A percentile compares a stretch with the other conserved stretches of the same genome.
Evolutionary conservation across 1,140 invertebrate genomes (phyloP).

Genomic region (Atta colombica): DNA sequence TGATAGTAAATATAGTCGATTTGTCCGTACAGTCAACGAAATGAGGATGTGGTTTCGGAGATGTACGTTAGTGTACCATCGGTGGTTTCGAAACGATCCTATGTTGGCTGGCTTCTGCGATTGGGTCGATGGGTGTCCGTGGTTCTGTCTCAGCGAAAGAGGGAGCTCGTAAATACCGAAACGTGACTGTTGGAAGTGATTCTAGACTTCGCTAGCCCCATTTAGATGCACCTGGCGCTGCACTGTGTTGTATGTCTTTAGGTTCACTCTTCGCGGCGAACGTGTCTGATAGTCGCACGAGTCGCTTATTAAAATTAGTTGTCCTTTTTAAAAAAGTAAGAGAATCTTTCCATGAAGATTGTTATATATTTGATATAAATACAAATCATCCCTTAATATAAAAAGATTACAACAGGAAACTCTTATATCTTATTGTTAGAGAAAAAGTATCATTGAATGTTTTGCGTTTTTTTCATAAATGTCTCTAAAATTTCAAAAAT

Average conservation of each 20-base stretch:
- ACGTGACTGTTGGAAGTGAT: constrained; percentile 72
- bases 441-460: background rate
- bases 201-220: constrained; percentile 53
- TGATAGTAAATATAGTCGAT: constrained; percentile 40
- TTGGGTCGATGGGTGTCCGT: constrained; percentile 65
- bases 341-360: background rate
- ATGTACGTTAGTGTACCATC: constrained; percentile 52
- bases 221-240: constrained; percentile 69
- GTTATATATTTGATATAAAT: background rate
- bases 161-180: constrained; percentile 71
- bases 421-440: background rate
- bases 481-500: background rate
- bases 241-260: constrained; percentile 31
- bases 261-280: constrained; percentile 7
- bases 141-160: constrained; percentile 55
- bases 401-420: background rate
- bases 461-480: background rate
- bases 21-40: constrained; percentile 49
- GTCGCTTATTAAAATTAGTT: constrained; percentile 48
- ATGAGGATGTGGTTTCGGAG: constrained; percentile 54
- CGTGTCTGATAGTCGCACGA: constrained; percentile 29
- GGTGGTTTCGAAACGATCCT: constrained; percentile 49
- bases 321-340: constrained; percentile 1
- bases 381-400: background rate
- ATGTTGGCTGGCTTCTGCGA: constrained; percentile 27